Evolutionary conservation across 2,113 vertebrate species (phyloP).

Genomic region (Lichenostomus cassidix): DNA sequence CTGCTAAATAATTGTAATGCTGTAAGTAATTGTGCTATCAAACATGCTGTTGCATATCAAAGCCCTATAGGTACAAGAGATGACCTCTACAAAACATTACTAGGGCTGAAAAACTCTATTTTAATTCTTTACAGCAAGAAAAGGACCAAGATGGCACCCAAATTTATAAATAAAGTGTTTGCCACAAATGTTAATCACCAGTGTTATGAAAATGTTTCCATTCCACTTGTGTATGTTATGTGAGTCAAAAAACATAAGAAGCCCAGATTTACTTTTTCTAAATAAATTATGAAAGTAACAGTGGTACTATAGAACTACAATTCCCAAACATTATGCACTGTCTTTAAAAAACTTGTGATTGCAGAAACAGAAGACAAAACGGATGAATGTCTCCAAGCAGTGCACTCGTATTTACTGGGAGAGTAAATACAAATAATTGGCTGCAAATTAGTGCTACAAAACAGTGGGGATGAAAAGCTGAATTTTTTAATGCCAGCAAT

Average conservation of each 20-base stretch:
- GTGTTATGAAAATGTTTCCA: conserved; percentile 41
- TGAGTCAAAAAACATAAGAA: conserved; percentile 37
- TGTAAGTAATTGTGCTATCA: conserved; percentile 61
- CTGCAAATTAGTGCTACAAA: conserved; percentile 53
- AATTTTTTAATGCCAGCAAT: conserved; percentile 11
- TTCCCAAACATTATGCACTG: background rate
- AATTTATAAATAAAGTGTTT: conserved; percentile 38
- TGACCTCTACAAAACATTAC: conserved; percentile 25
- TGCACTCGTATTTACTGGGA: conserved; percentile 15
- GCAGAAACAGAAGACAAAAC: conserved; percentile 55
- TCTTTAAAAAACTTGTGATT: conserved; percentile 1
- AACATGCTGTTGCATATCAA: conserved; percentile 46
- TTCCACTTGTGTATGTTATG: background rate
- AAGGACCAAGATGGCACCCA: conserved; percentile 51
- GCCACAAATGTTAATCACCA: conserved; percentile 45
- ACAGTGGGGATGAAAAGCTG: conserved; percentile 26
- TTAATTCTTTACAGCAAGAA: conserved; percentile 54
- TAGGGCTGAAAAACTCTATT: conserved; percentile 35
- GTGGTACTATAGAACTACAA: background rate
- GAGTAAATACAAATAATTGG: conserved; percentile 46
- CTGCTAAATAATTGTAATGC: conserved; percentile 51
- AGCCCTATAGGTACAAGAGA: conserved; percentile 38
- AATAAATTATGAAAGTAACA: conserved; percentile 20
- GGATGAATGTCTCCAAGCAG: conserved; percentile 37
- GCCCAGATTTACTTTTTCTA: conserved; percentile 23